These are phyloP conservation scores for Cebus imitator DNA, from an alignment of 2,113 vertebrate species.

Conservation along the genomic window DNA sequence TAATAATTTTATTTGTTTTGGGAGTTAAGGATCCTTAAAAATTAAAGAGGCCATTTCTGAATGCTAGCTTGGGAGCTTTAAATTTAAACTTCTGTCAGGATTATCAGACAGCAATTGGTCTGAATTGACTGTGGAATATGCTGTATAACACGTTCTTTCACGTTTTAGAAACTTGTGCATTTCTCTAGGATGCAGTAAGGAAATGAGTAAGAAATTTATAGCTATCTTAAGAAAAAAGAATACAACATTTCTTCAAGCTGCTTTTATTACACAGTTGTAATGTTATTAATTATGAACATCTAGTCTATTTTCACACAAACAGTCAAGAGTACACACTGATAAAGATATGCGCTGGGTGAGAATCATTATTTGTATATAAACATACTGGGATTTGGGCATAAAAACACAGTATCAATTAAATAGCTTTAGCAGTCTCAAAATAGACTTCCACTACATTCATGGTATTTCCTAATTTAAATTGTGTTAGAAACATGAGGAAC, in stretches of 20 bases:
- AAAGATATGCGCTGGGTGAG: not conserved
- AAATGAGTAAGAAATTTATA: not conserved
- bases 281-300: constrained; percentile 52
- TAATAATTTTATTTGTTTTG: not conserved
- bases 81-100: not conserved
- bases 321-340: not conserved
- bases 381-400: not conserved
- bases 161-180: not conserved
- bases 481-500: not conserved
- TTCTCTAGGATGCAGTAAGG: not conserved
- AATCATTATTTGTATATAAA: not conserved
- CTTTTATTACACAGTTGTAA: constrained; percentile 61
- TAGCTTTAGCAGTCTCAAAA: not conserved
- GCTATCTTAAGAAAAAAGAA: not conserved
- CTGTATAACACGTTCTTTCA: not conserved
- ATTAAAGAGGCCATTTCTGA: constrained; percentile 18
- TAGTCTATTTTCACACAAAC: constrained; percentile 45
- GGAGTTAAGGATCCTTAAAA: not conserved
- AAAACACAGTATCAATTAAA: not conserved
- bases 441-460: not conserved
- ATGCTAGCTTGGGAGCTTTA: not conserved
- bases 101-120: not conserved
- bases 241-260: constrained; percentile 34
- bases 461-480: constrained; percentile 32
- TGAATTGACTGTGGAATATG: not conserved